Conservation (phyloP, 2,888 invertebrate species). For the Drosophila prostipennis region DNA sequence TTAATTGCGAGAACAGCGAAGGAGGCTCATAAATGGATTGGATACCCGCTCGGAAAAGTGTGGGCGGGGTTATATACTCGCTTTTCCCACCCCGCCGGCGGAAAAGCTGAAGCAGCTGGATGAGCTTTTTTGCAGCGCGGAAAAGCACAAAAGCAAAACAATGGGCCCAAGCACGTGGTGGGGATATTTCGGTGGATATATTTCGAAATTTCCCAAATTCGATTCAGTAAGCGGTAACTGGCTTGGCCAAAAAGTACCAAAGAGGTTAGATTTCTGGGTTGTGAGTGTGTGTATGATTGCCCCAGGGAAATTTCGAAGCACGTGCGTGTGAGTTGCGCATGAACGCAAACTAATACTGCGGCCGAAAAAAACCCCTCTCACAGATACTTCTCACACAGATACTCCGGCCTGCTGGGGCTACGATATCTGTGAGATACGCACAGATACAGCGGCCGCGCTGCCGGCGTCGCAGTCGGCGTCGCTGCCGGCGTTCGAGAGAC, state of each 20-base stretch:
- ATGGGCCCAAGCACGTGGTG: constrained; percentile 58
- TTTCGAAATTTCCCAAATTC: constrained; percentile 38
- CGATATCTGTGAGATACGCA: constrained; percentile 80
- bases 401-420: constrained; percentile 41
- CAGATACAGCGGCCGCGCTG: constrained; percentile 66
- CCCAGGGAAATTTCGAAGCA: constrained; percentile 34
- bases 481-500: constrained; percentile 45
- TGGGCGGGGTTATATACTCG: constrained; percentile 59
- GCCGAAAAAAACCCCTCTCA: constrained; percentile 39
- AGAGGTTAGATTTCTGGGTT: constrained; percentile 19
- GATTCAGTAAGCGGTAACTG: constrained; percentile 29
- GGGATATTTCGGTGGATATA: constrained; percentile 53
- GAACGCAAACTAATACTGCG: constrained; percentile 30
- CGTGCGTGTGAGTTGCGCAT: constrained; percentile 47
- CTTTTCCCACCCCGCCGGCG: neutral
- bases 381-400: constrained; percentile 74
- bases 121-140: constrained; percentile 42
- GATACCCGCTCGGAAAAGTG: constrained; percentile 49
- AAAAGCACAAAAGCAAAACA: constrained; percentile 48
- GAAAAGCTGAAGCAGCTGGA: constrained; percentile 40
- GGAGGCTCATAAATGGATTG: constrained; percentile 76
- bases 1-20: constrained; percentile 80
- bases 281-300: constrained; percentile 1
- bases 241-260: constrained; percentile 30
- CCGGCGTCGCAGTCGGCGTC: constrained; percentile 28